phyloP scores from a whole-genome alignment of 2,797 vertebrate genomes.

The Hippocampus kuda region DNA sequence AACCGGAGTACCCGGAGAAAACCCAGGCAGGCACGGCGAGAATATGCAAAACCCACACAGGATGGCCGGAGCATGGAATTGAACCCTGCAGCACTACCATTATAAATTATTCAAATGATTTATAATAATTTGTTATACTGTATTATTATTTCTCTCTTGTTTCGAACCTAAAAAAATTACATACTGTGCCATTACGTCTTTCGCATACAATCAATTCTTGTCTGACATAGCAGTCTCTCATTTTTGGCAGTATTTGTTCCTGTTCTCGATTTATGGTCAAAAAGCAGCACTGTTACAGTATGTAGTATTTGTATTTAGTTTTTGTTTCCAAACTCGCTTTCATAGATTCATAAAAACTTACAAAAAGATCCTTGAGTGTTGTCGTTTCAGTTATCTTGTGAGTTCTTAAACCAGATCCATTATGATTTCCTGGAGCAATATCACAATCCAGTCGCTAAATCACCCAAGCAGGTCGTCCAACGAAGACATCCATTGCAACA shows the following conservation, averaged over 20 bases:
- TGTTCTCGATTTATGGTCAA: background rate
- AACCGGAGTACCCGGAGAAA: too few species aligned
- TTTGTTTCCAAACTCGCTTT: background rate
- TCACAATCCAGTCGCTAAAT: background rate
- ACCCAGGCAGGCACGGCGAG: too few species aligned
- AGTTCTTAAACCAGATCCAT: background rate
- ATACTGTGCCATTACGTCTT: too few species aligned
- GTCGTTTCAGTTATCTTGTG: background rate
- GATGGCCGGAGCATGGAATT: too few species aligned
- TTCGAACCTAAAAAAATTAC: too few species aligned
- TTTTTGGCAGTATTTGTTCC: background rate
- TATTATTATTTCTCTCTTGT: too few species aligned
- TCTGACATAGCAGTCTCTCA: background rate
- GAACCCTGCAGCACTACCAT: too few species aligned
- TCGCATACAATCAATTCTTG: background rate
- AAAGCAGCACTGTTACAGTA: background rate
- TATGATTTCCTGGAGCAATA: background rate
- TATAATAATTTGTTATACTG: too few species aligned
- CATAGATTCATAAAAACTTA: background rate
- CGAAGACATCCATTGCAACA: slow-evolving; percentile 26
- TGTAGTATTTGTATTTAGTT: background rate
- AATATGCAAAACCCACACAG: too few species aligned
- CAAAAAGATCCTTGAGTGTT: background rate
- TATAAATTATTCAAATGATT: too few species aligned
- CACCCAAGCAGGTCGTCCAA: background rate